Conservation (phyloP, 2,888 invertebrate genomes). For the Strigamia transsilvanica region DNA sequence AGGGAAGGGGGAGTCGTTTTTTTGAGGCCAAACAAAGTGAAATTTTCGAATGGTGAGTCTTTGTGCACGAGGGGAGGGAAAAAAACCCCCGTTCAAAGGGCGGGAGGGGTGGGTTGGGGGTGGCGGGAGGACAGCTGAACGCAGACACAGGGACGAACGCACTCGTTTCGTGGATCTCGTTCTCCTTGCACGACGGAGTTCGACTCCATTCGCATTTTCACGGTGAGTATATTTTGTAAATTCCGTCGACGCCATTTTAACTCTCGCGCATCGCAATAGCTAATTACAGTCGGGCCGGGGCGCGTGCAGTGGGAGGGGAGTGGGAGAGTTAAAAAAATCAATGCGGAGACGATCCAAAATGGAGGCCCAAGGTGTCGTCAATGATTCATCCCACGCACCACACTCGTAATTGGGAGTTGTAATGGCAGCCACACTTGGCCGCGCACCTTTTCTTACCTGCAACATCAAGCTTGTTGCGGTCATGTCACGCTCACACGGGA, state of each 20-base stretch:
- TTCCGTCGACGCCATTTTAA: constrained; percentile 40
- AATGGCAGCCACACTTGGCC: constrained; percentile 30
- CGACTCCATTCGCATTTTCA: constrained; percentile 30
- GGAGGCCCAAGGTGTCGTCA: constrained; percentile 30
- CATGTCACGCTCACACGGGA: constrained; percentile 30
- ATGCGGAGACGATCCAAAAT: constrained; percentile 35
- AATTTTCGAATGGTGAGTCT: constrained; percentile 51
- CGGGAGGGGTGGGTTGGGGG: constrained; percentile 52
- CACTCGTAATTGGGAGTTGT: constrained; percentile 30
- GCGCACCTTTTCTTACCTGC: constrained; percentile 30
- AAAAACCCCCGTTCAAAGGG: constrained; percentile 49
- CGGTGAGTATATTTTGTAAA: constrained; percentile 30
- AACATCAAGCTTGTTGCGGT: constrained; percentile 30
- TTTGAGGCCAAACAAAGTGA: constrained; percentile 52
- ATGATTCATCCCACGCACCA: constrained; percentile 30
- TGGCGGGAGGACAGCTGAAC: constrained; percentile 42
- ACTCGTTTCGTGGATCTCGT: constrained; percentile 21
- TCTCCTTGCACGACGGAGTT: neutral
- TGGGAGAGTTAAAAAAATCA: constrained; percentile 16
- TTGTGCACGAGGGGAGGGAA: constrained; percentile 50
- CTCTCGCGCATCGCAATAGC: constrained; percentile 24
- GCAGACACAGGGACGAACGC: constrained; percentile 26
- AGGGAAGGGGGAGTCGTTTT: constrained; percentile 1
- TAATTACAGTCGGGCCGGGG: constrained; percentile 33
- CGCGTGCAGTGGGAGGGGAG: neutral